These are phyloP conservation scores for Teleogryllus occipitalis DNA, from an alignment of 1,140 invertebrate species.

Conservation along the genomic window DNA sequence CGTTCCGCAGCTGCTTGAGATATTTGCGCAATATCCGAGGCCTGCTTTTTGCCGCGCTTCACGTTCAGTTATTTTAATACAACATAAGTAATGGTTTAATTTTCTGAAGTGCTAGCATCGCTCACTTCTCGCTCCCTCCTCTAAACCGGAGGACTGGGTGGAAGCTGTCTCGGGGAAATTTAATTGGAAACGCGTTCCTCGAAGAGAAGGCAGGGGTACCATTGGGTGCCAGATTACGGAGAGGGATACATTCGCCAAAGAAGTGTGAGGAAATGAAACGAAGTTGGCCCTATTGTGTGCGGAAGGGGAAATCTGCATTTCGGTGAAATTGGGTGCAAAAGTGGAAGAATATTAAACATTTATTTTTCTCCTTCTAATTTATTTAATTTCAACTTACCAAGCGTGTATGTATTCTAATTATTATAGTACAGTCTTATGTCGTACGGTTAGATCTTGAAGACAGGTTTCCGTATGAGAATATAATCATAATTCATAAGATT, in stretches of 20 bases:
- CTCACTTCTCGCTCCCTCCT: background rate
- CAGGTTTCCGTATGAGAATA: too few species aligned
- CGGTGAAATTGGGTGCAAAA: too few species aligned
- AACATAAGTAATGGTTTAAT: constrained; percentile 6
- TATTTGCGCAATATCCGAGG: background rate
- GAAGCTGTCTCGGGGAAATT: background rate
- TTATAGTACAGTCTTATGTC: too few species aligned
- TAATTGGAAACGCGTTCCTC: background rate
- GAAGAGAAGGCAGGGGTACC: background rate
- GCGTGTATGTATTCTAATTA: too few species aligned
- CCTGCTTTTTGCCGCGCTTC: background rate
- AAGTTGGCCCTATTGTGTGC: too few species aligned
- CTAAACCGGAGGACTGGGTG: background rate
- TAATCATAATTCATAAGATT: too few species aligned
- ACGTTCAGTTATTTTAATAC: background rate
- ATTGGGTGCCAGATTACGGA: background rate
- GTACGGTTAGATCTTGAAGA: too few species aligned
- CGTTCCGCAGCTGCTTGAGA: background rate
- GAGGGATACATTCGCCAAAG: background rate
- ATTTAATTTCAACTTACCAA: too few species aligned
- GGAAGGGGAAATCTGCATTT: too few species aligned
- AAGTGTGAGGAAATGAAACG: too few species aligned
- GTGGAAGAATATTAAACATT: too few species aligned
- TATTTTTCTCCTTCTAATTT: too few species aligned
- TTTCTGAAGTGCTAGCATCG: background rate